Evolutionary conservation across 2,888 invertebrate genomes (phyloP).

Genomic region (Sabatieria punctata): DNA sequence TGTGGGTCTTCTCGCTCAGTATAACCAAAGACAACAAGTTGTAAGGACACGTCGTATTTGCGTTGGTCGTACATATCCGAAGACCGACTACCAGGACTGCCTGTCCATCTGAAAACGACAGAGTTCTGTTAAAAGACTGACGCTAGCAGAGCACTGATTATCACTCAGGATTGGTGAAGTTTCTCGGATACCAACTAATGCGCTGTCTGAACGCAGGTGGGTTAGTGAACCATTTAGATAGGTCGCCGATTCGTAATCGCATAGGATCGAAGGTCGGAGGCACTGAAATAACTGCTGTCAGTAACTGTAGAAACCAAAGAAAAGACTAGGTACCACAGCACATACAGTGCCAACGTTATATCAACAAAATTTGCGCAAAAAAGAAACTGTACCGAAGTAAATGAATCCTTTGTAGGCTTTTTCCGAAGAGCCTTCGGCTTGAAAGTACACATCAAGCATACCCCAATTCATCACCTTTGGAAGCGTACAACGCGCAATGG

Average conservation of each 20-base stretch:
- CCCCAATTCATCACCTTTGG: conserved; percentile 30
- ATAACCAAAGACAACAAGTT: conserved; percentile 27
- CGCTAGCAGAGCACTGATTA: background rate
- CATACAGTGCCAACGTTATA: background rate
- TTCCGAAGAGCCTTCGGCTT: conserved; percentile 23
- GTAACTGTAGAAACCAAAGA: background rate
- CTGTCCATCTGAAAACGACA: no score
- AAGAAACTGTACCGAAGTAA: conserved; percentile 23
- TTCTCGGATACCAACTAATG: conserved; percentile 27
- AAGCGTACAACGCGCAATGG: conserved; percentile 25
- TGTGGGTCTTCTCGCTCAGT: conserved; percentile 24
- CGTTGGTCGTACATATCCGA: conserved; percentile 18
- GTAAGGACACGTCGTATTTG: conserved; percentile 25
- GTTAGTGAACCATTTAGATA: conserved; percentile 28
- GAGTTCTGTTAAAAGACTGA: no score
- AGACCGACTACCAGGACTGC: no score
- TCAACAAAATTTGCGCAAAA: background rate
- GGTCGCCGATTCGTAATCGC: conserved; percentile 25
- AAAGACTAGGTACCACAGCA: background rate
- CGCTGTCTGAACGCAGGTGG: conserved; percentile 14
- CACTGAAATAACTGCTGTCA: conserved; percentile 13
- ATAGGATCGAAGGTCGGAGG: conserved; percentile 30
- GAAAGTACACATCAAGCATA: conserved; percentile 28
- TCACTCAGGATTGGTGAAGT: conserved; percentile 24
- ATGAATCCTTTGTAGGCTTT: conserved; percentile 29